A percentile compares a stretch with the other conserved stretches of the same genome.
phyloP scores from a whole-genome alignment of 2,888 invertebrate species.

The Ophioninae sp. region DNA sequence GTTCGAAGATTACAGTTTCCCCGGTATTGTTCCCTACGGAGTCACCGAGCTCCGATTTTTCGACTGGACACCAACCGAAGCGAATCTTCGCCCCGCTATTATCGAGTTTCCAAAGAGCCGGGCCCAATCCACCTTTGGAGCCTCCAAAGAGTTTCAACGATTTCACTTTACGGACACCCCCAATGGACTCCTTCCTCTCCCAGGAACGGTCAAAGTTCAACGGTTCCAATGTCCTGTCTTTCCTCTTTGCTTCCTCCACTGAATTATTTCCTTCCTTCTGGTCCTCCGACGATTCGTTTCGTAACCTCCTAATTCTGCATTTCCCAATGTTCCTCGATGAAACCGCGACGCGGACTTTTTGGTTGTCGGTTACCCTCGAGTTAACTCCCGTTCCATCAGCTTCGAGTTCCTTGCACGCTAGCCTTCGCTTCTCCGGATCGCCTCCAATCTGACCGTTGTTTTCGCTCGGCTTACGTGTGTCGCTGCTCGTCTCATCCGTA shows the following conservation, averaged over 20 bases:
- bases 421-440: slow-evolving; percentile 48
- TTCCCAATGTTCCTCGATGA: slow-evolving; percentile 17
- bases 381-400: slow-evolving; percentile 3
- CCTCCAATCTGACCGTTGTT: slow-evolving; percentile 52
- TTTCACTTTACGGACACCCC: not conserved
- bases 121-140: not conserved
- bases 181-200: not conserved
- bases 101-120: not conserved
- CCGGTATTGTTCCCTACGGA: not conserved
- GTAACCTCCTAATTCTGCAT: slow-evolving; percentile 3
- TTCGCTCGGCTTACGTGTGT: slow-evolving; percentile 75
- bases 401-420: slow-evolving; percentile 28
- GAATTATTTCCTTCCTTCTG: not conserved
- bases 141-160: not conserved
- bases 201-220: slow-evolving; percentile 2
- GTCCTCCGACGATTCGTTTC: not conserved
- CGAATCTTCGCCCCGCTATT: not conserved
- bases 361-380: not conserved
- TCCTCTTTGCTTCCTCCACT: slow-evolving; percentile 53
- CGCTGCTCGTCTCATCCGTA: slow-evolving; percentile 73
- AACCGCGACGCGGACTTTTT: not conserved
- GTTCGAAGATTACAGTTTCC: slow-evolving; percentile 13
- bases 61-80: not conserved
- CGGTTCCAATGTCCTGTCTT: slow-evolving; percentile 19
- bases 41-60: not conserved